Evolutionary conservation across 2,888 invertebrate species (phyloP).

Genomic region (Drosophila monieri): DNA sequence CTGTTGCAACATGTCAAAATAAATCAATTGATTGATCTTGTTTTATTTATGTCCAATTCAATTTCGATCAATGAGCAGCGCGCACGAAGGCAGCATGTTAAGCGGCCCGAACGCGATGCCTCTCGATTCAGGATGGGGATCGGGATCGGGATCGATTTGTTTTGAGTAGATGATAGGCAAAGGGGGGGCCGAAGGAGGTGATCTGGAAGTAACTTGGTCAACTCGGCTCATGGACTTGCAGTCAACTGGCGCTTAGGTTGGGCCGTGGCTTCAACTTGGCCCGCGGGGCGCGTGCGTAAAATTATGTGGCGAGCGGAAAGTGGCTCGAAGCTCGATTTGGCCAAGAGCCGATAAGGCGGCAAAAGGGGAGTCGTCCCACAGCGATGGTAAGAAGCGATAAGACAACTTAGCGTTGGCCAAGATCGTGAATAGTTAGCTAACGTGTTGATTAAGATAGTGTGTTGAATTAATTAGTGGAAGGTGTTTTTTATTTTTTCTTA

Average conservation of each 20-base stretch:
- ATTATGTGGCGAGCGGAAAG: constrained; percentile 37
- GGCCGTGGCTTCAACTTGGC: constrained; percentile 34
- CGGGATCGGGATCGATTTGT: neutral
- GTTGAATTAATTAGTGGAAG: constrained; percentile 25
- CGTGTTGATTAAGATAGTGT: constrained; percentile 29
- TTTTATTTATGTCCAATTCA: constrained; percentile 83
- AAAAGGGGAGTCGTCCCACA: neutral
- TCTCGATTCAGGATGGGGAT: neutral
- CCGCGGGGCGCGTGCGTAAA: constrained; percentile 59
- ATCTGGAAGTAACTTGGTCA: constrained; percentile 13
- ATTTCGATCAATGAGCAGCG: constrained; percentile 83
- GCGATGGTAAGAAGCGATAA: constrained; percentile 29
- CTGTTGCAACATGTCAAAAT: constrained; percentile 84
- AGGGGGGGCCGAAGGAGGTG: constrained; percentile 6
- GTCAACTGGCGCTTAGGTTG: constrained; percentile 58
- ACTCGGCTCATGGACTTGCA: constrained; percentile 1
- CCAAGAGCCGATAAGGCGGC: constrained; percentile 27
- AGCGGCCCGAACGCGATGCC: constrained; percentile 33
- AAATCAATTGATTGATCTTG: constrained; percentile 85
- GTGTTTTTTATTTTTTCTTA: neutral
- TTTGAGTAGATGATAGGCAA: constrained; percentile 9
- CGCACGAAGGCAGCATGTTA: constrained; percentile 74
- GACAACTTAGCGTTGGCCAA: constrained; percentile 29
- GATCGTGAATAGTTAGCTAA: constrained; percentile 24
- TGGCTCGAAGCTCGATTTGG: constrained; percentile 36